Base-by-base conservation (phyloP, 1,140 invertebrate genomes). In the Ceratina australensis region DNA sequence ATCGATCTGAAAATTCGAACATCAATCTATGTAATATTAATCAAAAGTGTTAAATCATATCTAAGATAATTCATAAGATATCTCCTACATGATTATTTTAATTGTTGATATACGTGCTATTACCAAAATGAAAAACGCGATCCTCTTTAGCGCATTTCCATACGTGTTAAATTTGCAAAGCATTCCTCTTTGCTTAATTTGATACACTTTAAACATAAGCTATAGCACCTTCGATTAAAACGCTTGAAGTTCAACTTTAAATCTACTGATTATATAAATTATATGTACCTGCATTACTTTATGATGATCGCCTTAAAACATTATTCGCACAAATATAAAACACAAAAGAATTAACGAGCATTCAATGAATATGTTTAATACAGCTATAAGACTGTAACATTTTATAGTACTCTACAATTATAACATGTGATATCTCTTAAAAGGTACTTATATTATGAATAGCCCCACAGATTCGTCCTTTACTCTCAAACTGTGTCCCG, bases 401-500 rank as follows among this genome's bases (percentile, higher is more conserved):
- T 89, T 85, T 83, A 89, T 90, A 89, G 79, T 89, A 87, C 78
- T 89, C 86, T 87, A 88, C 76, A 89, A 82, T 87, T 86, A 87
- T 86, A 91, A 91, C 89, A 88, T 84, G 83, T 87, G 85, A 90
- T 90, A 90, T 89, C 83, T 89, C 83, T 90, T 88, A 81, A 67
- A 87, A 86, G 87, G 82, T 89, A 86, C 84, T 85, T 86, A 87
- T 22, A 79, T 83, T 88, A 87, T 67, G 84, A 89, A 79, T 86
- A 88, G 84, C 81, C 86, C 81, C 79, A 82, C 80, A 75, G 52
- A 86, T 84, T 83, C 78, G 82, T 82, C 86, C 72, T 82, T 85
- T 82, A 80, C 42, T 85, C 80, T 76, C 79, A 76, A n/a, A 57
- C 69, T 12, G 78, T 79, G 60, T 18, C 74, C 33, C 10, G 33